Conservation (phyloP, 2,888 invertebrate species). For the Nemoura dubitans region DNA sequence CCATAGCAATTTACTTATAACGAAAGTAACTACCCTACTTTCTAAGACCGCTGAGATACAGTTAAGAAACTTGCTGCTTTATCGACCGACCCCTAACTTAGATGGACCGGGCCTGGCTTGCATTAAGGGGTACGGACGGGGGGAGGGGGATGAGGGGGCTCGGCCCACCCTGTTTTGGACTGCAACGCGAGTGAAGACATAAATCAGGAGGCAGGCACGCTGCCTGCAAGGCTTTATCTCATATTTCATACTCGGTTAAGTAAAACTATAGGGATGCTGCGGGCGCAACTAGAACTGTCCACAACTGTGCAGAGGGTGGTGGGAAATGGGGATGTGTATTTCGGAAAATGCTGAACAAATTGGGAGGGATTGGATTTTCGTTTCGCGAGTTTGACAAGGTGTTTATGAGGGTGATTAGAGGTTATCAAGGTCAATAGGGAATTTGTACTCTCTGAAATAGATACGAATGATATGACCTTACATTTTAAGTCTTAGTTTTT, state of each 20-base stretch:
- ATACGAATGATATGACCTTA: too few relatives aligned
- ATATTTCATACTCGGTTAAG: slow-evolving; percentile 38
- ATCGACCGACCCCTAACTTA: neutral
- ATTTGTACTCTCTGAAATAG: too few relatives aligned
- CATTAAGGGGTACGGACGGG: neutral
- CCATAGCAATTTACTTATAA: neutral
- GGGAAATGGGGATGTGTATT: neutral
- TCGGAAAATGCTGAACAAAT: neutral
- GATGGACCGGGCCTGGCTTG: neutral
- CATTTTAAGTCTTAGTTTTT: too few relatives aligned
- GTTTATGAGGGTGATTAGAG: neutral
- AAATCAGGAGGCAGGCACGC: slow-evolving; percentile 19
- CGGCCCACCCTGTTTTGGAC: slow-evolving; percentile 3
- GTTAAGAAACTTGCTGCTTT: neutral
- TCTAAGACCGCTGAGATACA: neutral
- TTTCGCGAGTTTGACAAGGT: neutral
- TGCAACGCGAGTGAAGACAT: slow-evolving; percentile 25
- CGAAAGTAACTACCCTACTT: neutral
- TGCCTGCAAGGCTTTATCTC: slow-evolving; percentile 26
- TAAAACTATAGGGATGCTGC: slow-evolving; percentile 25
- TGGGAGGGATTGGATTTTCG: neutral
- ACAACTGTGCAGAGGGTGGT: neutral
- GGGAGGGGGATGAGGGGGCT: neutral
- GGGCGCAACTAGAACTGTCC: neutral
- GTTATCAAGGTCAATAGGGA: neutral